phyloP scores from a whole-genome alignment of 2,113 vertebrate genomes.

The Ardeotis arabs region DNA sequence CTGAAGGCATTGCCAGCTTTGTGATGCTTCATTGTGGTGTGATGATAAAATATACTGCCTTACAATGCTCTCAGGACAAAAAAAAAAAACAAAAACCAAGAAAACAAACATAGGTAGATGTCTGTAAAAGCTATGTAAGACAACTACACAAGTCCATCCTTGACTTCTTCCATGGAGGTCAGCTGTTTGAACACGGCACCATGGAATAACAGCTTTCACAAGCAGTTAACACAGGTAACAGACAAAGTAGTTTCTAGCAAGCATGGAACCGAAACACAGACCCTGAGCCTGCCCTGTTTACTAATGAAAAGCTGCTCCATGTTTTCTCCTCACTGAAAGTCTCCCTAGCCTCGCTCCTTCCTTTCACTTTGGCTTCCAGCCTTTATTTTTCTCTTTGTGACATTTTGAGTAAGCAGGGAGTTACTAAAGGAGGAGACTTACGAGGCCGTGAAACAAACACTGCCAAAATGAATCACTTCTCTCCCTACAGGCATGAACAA shows the following conservation, averaged over 20 bases:
- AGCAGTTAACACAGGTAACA: background rate
- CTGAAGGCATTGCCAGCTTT: background rate
- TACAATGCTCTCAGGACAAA: background rate
- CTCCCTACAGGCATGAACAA: rapidly evolving
- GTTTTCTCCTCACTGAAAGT: background rate
- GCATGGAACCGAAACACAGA: rapidly evolving
- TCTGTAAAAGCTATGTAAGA: background rate
- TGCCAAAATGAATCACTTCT: background rate
- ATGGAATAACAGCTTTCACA: background rate
- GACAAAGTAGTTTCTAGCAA: background rate
- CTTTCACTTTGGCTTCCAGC: background rate
- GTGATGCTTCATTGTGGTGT: background rate
- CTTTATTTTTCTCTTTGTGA: background rate
- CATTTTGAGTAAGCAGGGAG: background rate
- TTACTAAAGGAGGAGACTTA: background rate
- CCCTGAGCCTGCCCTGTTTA: background rate
- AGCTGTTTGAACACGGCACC: background rate
- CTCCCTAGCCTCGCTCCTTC: background rate
- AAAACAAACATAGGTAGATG: background rate
- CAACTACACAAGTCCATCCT: background rate
- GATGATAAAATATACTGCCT: background rate
- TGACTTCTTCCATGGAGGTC: background rate
- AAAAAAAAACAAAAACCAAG: background rate
- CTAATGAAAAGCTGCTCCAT: background rate
- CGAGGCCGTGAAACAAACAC: background rate